A percentile compares a stretch with the other conserved stretches of the same genome.
Evolutionary conservation across 2,888 invertebrate genomes (phyloP).

Genomic region (Brachycybe producta): DNA sequence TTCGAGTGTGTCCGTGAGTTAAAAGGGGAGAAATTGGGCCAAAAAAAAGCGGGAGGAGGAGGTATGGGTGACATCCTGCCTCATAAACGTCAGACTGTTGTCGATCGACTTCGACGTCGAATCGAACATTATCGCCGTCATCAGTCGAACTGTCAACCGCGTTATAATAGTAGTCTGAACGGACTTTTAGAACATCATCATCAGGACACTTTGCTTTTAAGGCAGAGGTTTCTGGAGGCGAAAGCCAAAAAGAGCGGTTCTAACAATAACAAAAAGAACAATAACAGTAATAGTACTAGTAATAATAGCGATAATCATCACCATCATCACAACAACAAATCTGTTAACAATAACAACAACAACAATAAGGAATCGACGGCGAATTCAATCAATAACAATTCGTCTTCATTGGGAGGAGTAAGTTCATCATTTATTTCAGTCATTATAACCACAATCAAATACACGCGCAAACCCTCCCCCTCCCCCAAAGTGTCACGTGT

Average conservation of each 20-base stretch:
- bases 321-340: not conserved
- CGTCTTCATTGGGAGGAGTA: too few species aligned
- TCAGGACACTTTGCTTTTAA: constrained; percentile 72
- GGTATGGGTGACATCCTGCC: constrained; percentile 37
- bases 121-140: constrained; percentile 75
- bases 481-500: too few species aligned
- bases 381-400: too few species aligned
- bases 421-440: too few species aligned
- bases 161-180: constrained; percentile 75
- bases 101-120: constrained; percentile 67
- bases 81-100: constrained; percentile 49
- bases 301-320: too few species aligned
- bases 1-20: too few species aligned
- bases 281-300: constrained; percentile 46
- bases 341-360: not conserved
- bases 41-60: too few species aligned
- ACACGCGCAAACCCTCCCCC: too few species aligned
- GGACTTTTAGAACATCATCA: constrained; percentile 81
- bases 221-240: constrained; percentile 79
- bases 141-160: constrained; percentile 71
- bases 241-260: constrained; percentile 80
- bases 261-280: constrained; percentile 53
- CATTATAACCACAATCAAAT: too few species aligned
- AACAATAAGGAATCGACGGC: not conserved
- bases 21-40: too few species aligned